phyloP scores from a whole-genome alignment of 2,113 vertebrate genomes.

The Hystrix brachyura region DNA sequence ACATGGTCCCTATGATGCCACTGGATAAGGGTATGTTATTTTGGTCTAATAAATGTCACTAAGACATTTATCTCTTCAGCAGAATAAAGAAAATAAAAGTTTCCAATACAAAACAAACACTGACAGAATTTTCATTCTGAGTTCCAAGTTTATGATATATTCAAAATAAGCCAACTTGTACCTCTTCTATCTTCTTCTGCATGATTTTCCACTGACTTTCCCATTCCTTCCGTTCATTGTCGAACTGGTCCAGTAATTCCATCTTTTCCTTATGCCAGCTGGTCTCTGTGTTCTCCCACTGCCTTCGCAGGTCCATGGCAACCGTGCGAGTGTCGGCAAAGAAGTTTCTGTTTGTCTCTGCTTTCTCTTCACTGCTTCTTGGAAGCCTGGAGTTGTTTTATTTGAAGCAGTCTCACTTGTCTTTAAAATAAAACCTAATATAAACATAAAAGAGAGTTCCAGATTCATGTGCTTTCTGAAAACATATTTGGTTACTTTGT shows the following conservation, averaged over 20 bases:
- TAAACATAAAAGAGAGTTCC: constrained; percentile 71
- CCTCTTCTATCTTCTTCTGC: constrained; percentile 98
- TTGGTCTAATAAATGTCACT: not conserved
- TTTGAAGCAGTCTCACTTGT: constrained; percentile 83
- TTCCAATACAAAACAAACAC: not conserved
- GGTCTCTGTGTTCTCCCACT: constrained; percentile 92
- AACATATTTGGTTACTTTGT: constrained; percentile 56
- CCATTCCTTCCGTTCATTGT: constrained; percentile 97
- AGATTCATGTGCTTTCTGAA: constrained; percentile 57
- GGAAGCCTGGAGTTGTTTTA: constrained; percentile 80
- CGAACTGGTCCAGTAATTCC: constrained; percentile 96
- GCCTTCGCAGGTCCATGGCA: constrained; percentile 93
- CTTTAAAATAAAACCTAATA: constrained; percentile 78
- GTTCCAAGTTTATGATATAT: constrained; percentile 18
- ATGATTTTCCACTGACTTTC: constrained; percentile 97
- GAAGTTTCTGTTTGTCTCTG: constrained; percentile 89
- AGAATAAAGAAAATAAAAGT: constrained; percentile 3
- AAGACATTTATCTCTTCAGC: not conserved
- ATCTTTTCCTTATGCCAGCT: constrained; percentile 95
- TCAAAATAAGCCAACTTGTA: constrained; percentile 81
- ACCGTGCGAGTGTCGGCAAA: constrained; percentile 87
- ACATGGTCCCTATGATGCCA: not conserved
- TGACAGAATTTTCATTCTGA: constrained; percentile 14
- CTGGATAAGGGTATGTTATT: not conserved
- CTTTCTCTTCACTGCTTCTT: constrained; percentile 87